phyloP scores from a whole-genome alignment of 1,140 invertebrate genomes.

The Pseudobourletiella spinata region DNA sequence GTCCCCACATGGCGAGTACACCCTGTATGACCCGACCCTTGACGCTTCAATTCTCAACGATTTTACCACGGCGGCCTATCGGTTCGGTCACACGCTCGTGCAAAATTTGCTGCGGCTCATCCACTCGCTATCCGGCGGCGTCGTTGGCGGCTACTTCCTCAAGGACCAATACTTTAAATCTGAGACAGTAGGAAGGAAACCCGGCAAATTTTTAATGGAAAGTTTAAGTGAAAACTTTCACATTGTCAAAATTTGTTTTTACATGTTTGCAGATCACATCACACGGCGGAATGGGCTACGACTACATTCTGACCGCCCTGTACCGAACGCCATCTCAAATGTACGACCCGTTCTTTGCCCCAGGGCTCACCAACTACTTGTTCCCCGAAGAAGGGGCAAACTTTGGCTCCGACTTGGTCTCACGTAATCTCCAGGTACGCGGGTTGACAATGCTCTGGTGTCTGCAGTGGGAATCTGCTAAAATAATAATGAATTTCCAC shows the following conservation, averaged over 20 bases:
- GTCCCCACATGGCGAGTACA: conserved; percentile 55
- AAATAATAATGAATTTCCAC: too few relatives aligned
- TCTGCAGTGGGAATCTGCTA: too few relatives aligned
- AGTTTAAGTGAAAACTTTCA: conserved; percentile 42
- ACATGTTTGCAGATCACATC: conserved; percentile 32
- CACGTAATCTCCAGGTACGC: conserved; percentile 38
- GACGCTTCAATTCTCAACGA: conserved; percentile 78
- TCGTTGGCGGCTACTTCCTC: neutral
- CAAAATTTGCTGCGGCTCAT: conserved; percentile 71
- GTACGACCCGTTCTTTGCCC: conserved; percentile 31
- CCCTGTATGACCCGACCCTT: conserved; percentile 62
- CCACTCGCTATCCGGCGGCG: conserved; percentile 57
- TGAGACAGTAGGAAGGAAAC: conserved; percentile 83
- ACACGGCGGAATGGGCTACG: conserved; percentile 24
- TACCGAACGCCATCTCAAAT: conserved; percentile 20
- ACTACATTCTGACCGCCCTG: conserved; percentile 28
- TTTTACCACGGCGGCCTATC: conserved; percentile 73
- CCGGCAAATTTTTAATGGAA: conserved; percentile 37
- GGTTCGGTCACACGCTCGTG: conserved; percentile 51
- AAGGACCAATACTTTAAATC: conserved; percentile 41
- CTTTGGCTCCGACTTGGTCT: conserved; percentile 32
- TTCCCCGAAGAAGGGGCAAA: conserved; percentile 19
- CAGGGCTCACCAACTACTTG: conserved; percentile 32
- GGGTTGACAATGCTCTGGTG: too few relatives aligned
- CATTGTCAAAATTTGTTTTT: neutral